Conservation (phyloP, 1,140 invertebrate species). For the Sminthurinus signatus region DNA sequence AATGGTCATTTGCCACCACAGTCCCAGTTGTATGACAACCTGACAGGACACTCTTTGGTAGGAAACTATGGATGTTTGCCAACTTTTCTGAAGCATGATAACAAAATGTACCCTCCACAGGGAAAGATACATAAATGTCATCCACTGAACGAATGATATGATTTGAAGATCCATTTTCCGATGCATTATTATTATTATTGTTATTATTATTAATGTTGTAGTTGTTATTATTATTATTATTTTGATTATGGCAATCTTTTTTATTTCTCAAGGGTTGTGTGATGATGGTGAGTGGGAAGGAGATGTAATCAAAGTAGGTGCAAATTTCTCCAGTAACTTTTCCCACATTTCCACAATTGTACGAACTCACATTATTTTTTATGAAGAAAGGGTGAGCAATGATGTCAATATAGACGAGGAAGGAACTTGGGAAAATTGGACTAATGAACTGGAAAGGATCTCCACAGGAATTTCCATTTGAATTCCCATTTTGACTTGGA, state of each 20-base stretch:
- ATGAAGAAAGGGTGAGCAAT: constrained; percentile 19
- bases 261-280: constrained; percentile 18
- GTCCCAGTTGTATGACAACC: constrained; percentile 22
- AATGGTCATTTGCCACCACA: constrained; percentile 19
- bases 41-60: constrained; percentile 29
- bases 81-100: constrained; percentile 36
- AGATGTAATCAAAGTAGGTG: constrained; percentile 37
- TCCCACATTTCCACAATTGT: neutral
- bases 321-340: neutral
- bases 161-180: neutral
- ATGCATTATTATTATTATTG: neutral
- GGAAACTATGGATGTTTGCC: constrained; percentile 30
- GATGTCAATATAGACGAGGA: constrained; percentile 38
- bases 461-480: neutral
- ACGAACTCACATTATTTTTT: constrained; percentile 1
- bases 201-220: neutral
- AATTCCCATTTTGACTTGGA: constrained; percentile 1
- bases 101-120: constrained; percentile 28
- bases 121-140: constrained; percentile 37
- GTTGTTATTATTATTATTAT: neutral
- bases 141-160: constrained; percentile 25
- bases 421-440: constrained; percentile 20
- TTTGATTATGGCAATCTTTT: neutral
- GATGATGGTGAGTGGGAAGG: constrained; percentile 38
- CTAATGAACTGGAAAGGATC: neutral